Conservation (phyloP, 92 coral and sea anemone genomes). For the Palythoa heliodiscus region DNA sequence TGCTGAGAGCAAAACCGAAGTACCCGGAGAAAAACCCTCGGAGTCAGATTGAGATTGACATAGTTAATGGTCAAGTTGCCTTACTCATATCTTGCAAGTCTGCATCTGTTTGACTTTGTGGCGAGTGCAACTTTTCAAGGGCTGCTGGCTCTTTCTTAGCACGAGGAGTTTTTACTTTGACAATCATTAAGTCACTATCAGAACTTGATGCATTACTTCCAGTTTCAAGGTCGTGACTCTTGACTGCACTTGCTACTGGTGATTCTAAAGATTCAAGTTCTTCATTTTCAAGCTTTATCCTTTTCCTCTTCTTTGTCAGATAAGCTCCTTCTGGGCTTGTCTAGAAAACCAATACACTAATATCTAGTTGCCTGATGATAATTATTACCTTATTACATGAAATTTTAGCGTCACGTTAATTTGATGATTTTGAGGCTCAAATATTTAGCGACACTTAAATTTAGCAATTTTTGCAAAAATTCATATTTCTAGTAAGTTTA, state of each 20-base stretch:
- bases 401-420: neutral
- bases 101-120: neutral
- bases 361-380: too few relatives aligned
- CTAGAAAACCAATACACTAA: neutral
- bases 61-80: neutral
- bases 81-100: conserved; percentile 19
- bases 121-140: neutral
- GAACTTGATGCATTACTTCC: conserved; percentile 10
- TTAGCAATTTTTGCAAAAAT: too few relatives aligned
- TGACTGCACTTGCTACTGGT: neutral
- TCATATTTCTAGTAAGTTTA: too few relatives aligned
- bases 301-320: conserved; percentile 17
- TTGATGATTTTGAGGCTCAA: too few relatives aligned
- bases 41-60: too few relatives aligned
- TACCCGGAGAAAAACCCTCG: too few relatives aligned
- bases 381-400: neutral
- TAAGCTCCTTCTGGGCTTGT: conserved; percentile 12
- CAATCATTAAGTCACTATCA: conserved; percentile 28
- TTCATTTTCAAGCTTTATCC: conserved; percentile 8
- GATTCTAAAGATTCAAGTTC: neutral
- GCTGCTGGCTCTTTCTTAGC: neutral
- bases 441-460: too few relatives aligned
- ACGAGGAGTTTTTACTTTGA: conserved; percentile 21
- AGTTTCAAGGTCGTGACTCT: neutral
- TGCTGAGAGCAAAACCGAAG: too few relatives aligned